Evolutionary conservation across 2,113 vertebrate species (phyloP).

Genomic region (Neomonachus schauinslandi): DNA sequence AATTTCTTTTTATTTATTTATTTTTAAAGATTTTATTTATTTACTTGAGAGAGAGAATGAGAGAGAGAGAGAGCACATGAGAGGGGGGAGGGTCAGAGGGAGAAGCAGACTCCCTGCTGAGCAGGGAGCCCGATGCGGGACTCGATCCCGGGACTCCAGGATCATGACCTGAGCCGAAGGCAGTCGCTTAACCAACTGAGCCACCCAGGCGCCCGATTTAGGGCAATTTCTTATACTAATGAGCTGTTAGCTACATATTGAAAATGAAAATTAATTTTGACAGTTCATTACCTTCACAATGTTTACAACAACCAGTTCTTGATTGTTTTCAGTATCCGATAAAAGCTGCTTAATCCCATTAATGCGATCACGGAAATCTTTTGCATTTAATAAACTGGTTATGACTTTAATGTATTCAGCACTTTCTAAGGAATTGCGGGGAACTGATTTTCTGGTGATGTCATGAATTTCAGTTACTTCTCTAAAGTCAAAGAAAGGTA

Average conservation of each 20-base stretch:
- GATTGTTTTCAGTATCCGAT: slow-evolving; percentile 90
- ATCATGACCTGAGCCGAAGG: too few species aligned
- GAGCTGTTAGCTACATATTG: neutral
- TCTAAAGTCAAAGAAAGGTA: slow-evolving; percentile 79
- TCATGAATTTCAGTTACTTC: slow-evolving; percentile 83
- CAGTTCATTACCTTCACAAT: slow-evolving; percentile 89
- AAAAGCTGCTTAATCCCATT: slow-evolving; percentile 92
- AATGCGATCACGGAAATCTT: slow-evolving; percentile 94
- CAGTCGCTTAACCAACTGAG: too few species aligned
- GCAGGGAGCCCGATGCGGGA: too few species aligned
- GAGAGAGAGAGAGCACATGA: too few species aligned
- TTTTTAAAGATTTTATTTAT: too few species aligned
- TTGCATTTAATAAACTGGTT: slow-evolving; percentile 87
- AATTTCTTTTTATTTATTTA: neutral
- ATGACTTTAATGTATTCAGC: slow-evolving; percentile 91
- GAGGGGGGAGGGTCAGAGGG: too few species aligned
- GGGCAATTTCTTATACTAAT: neutral
- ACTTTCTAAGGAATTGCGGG: slow-evolving; percentile 89
- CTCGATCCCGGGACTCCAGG: too few species aligned
- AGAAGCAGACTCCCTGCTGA: too few species aligned
- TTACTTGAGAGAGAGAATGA: too few species aligned
- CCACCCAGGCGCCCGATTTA: neutral
- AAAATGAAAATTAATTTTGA: slow-evolving; percentile 28
- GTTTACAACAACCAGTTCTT: slow-evolving; percentile 89
- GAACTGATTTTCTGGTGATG: slow-evolving; percentile 81